Percentiles rank a stretch among this genome's conserved stretches.
phyloP scores from a whole-genome alignment of 2,113 vertebrate genomes.

The Tursiops truncatus region DNA sequence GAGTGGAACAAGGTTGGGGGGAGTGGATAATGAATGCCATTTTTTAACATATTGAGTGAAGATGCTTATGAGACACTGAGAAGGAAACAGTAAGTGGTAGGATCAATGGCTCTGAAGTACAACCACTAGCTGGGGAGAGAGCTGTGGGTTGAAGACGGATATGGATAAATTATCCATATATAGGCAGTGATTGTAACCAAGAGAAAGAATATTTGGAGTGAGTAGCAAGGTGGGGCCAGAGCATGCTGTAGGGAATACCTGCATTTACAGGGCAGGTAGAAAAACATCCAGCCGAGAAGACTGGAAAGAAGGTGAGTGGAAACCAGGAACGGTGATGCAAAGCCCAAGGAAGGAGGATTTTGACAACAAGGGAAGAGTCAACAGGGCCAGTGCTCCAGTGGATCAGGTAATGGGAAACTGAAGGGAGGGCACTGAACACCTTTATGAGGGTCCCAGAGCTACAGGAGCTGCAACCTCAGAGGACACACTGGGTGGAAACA shows the following conservation, averaged over 20 bases:
- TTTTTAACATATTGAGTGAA: neutral
- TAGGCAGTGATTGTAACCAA: neutral
- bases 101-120: neutral
- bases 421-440: neutral
- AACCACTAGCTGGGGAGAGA: neutral
- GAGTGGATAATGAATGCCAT: neutral
- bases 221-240: neutral
- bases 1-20: neutral
- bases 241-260: neutral
- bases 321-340: neutral
- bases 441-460: no score
- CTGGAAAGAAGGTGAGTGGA: neutral
- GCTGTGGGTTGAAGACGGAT: neutral
- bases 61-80: neutral
- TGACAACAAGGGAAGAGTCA: neutral
- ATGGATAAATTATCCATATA: neutral
- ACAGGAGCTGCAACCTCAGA: neutral
- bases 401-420: neutral
- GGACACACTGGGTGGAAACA: neutral
- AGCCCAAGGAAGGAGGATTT: neutral
- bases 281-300: neutral
- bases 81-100: neutral
- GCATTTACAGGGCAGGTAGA: neutral
- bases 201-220: neutral
- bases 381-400: neutral